These are phyloP conservation scores for Siphamia tubifer DNA, from an alignment of 2,113 vertebrate genomes.

Conservation along the genomic window DNA sequence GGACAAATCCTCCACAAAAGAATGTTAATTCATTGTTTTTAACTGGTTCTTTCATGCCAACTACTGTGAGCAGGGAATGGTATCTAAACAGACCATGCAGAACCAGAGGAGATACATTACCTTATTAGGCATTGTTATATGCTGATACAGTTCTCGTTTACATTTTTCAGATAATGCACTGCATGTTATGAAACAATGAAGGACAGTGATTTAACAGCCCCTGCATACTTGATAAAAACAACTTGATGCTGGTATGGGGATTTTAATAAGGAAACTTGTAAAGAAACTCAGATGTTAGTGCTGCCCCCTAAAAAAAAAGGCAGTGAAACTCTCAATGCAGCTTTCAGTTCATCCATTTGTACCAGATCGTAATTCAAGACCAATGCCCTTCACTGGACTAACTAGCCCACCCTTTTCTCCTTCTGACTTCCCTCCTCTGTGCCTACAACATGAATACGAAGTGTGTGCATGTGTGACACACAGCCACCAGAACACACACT, in stretches of 20 bases:
- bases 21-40: constrained; percentile 24
- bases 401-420: constrained; percentile 10
- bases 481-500: neutral
- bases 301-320: neutral
- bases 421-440: constrained; percentile 45
- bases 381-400: constrained; percentile 3
- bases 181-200: constrained; percentile 22
- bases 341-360: neutral
- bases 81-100: constrained; percentile 32
- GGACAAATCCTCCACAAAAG: constrained; percentile 14
- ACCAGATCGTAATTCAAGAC: constrained; percentile 26
- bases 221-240: neutral
- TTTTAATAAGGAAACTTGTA: neutral
- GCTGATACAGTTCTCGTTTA: constrained; percentile 56
- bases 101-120: constrained; percentile 37
- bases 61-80: constrained; percentile 12
- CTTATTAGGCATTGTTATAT: constrained; percentile 72
- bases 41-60: constrained; percentile 14
- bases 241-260: neutral
- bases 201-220: constrained; percentile 1
- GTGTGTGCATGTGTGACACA: constrained; percentile 29
- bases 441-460: constrained; percentile 49
- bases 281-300: constrained; percentile 10
- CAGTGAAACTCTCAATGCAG: neutral
- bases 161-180: constrained; percentile 60